Percentiles rank a stretch among this genome's conserved stretches.
Evolutionary conservation across 2,888 invertebrate genomes (phyloP).

Genomic region (Cetonia aurata): DNA sequence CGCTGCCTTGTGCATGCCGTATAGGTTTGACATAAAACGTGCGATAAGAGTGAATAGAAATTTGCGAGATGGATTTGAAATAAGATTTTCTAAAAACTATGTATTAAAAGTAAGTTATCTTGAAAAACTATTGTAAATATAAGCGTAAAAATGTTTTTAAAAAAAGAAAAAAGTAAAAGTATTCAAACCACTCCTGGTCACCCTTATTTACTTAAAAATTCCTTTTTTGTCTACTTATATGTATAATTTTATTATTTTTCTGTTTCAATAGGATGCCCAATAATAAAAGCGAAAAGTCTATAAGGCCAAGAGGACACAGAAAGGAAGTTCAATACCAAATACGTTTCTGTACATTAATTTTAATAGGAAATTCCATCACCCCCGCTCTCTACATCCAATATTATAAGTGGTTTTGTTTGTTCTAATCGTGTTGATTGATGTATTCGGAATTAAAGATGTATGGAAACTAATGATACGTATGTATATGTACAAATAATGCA

Average conservation of each 20-base stretch:
- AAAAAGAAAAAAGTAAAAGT: too few species aligned
- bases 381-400: neutral
- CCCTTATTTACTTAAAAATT: too few species aligned
- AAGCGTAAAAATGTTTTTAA: too few species aligned
- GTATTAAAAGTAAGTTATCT: too few species aligned
- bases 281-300: slow-evolving; percentile 50
- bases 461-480: slow-evolving; percentile 13
- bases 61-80: too few species aligned
- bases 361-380: neutral
- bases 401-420: slow-evolving; percentile 15
- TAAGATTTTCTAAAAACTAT: too few species aligned
- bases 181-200: too few species aligned
- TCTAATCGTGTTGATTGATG: slow-evolving; percentile 13
- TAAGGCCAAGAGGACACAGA: slow-evolving; percentile 38
- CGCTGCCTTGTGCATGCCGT: too few species aligned
- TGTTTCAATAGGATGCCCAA: slow-evolving; percentile 54
- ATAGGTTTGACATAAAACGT: too few species aligned
- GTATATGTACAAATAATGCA: slow-evolving; percentile 26
- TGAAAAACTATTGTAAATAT: too few species aligned
- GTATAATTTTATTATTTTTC: slow-evolving; percentile 19
- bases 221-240: neutral
- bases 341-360: slow-evolving; percentile 41
- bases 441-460: slow-evolving; percentile 21
- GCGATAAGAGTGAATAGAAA: too few species aligned
- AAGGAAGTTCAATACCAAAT: slow-evolving; percentile 42